Evolutionary conservation across 2,113 vertebrate genomes (phyloP).

Genomic region (Ramphastos sulfuratus): DNA sequence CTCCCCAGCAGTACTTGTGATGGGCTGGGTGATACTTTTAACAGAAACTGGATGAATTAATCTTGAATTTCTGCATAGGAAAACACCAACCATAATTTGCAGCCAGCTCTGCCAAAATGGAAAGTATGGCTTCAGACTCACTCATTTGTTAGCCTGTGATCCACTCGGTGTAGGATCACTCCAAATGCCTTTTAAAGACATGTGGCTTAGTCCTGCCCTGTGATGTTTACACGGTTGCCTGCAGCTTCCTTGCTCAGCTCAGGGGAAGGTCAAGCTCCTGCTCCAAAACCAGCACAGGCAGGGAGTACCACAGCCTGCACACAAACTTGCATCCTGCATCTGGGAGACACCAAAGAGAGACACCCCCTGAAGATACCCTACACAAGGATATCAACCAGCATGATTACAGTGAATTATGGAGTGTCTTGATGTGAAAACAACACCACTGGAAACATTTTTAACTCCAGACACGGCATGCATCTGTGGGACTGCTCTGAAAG

Average conservation of each 20-base stretch:
- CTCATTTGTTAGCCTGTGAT: neutral
- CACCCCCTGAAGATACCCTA: neutral
- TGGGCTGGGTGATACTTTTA: neutral
- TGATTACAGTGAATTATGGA: rapidly evolving
- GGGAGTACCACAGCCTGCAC: neutral
- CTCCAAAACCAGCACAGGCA: neutral
- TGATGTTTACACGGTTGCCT: neutral
- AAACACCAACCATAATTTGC: neutral
- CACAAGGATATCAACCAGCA: rapidly evolving
- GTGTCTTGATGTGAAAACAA: rapidly evolving
- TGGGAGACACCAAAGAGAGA: neutral
- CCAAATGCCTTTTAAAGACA: neutral
- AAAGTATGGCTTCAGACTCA: neutral
- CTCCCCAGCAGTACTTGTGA: neutral
- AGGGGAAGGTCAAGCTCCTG: neutral
- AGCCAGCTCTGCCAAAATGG: neutral
- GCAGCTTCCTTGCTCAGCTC: neutral
- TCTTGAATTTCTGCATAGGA: neutral
- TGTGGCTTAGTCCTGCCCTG: neutral
- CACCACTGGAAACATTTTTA: neutral
- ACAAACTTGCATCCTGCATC: neutral
- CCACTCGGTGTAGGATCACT: rapidly evolving
- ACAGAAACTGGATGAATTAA: neutral
- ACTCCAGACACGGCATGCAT: neutral
- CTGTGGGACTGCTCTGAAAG: neutral